Evolutionary conservation across 2,113 vertebrate genomes (phyloP), one percentile per base, ranked within the genome.

Genomic region (Daphoenositta chrysoptera): DNA sequence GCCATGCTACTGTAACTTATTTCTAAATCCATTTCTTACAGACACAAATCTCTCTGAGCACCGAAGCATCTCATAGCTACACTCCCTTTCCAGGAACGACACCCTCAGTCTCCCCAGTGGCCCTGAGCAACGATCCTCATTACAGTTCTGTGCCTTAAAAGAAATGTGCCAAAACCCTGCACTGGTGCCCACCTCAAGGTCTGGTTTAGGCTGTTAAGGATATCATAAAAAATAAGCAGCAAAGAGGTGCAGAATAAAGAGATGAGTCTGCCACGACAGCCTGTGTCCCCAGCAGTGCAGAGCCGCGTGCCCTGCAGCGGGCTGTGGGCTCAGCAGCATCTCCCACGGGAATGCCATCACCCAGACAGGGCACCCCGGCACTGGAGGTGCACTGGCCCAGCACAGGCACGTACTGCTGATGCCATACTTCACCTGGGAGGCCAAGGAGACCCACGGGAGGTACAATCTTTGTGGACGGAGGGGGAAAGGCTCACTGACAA

Each of bases 291-390:
- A 69, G 12, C 14, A 7, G 3, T 0, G 1, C 1, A 1, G 70
- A 77, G 42, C 81, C 61, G 73, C 0, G 0, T 6, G 14, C 54
- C 50, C 51, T 24, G 77, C 2, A 2, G 23, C 0, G 0, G 4
- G 1, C 56, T 68, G n/a, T 13, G 5, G 5, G 58, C 83, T 89
- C 83, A 39, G 39, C 3, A 2, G 82, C 80, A 17, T 9, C 15
- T 47, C 83, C 40, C 8, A 2, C 2, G 35, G 44, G 19, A 63
- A 26, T 30, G 68, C n/a, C 2, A 4, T 21, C 73, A 22, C 37
- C 50, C 60, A 57, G 48, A 53, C 69, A 57, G 6, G 22, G 56
- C 54, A 33, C 21, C 45, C 73, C 1, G 6, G 78, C 79, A 65
- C 68, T 78, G 76, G 31, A 86, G 39, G 33, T 7, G 54, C 61